phyloP scores from a whole-genome alignment of 2,888 invertebrate genomes.

The Oxyteleia sp. region DNA sequence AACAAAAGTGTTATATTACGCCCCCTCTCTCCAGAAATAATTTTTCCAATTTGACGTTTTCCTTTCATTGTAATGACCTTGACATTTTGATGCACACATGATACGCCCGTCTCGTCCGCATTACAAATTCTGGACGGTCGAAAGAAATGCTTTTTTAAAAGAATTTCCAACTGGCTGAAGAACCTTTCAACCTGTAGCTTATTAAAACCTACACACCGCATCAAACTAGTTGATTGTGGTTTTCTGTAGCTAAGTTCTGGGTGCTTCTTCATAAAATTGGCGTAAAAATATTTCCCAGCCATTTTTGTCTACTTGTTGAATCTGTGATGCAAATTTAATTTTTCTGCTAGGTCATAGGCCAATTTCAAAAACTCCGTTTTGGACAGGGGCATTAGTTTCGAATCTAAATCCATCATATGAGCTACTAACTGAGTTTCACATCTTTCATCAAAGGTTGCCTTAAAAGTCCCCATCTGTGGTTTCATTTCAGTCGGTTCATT shows the following conservation, averaged over 20 bases:
- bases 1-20: slow-evolving; percentile 73
- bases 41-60: slow-evolving; percentile 72
- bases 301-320: no score
- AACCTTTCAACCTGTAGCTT: slow-evolving; percentile 1
- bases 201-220: slow-evolving; percentile 3
- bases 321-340: no score
- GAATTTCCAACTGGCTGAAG: not conserved
- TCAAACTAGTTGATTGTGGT: not conserved
- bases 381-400: not conserved
- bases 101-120: slow-evolving; percentile 14
- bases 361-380: not conserved
- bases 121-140: slow-evolving; percentile 11
- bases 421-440: no score
- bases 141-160: not conserved
- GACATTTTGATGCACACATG: slow-evolving; percentile 1
- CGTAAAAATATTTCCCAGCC: no score
- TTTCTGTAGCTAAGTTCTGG: no score
- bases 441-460: no score
- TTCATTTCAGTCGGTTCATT: no score
- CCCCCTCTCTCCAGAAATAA: slow-evolving; percentile 74
- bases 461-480: no score
- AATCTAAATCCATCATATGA: not conserved
- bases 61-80: slow-evolving; percentile 21
- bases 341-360: no score
- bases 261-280: no score